phyloP scores from a whole-genome alignment of 1,140 invertebrate species.

The Aphelenchoides besseyi region DNA sequence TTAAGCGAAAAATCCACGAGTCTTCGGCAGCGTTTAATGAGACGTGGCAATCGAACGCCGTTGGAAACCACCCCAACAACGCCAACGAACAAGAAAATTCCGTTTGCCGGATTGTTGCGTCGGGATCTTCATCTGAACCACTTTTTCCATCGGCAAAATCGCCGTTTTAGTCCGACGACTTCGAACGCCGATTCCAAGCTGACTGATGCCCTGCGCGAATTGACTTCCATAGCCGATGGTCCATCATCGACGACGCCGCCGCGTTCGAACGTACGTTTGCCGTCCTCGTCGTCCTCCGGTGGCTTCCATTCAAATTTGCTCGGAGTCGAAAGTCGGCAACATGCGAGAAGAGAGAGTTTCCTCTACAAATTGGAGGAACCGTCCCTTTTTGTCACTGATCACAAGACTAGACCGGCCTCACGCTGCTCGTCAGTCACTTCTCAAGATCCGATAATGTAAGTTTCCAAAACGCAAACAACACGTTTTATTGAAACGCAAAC shows the following conservation, averaged over 20 bases:
- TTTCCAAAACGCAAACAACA: slow-evolving; percentile 1
- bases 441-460: slow-evolving; percentile 27
- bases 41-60: no score
- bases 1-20: no score
- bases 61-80: background rate
- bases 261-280: background rate
- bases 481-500: background rate
- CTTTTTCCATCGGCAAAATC: slow-evolving; percentile 10
- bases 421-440: slow-evolving; percentile 56
- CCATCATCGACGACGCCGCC: background rate
- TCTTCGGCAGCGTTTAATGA: background rate
- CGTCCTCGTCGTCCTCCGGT: slow-evolving; percentile 22
- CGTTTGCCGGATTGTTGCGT: slow-evolving; percentile 11
- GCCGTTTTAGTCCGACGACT: slow-evolving; percentile 15
- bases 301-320: slow-evolving; percentile 26
- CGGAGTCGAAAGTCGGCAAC: slow-evolving; percentile 12
- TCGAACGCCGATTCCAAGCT: background rate
- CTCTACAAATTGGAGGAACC: slow-evolving; percentile 47
- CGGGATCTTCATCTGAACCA: slow-evolving; percentile 16
- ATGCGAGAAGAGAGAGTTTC: slow-evolving; percentile 54
- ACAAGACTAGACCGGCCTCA: slow-evolving; percentile 47
- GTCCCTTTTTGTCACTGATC: slow-evolving; percentile 19
- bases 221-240: background rate
- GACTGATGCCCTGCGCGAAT: background rate
- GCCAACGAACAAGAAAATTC: slow-evolving; percentile 13